Base-by-base conservation (phyloP, 2,888 invertebrate species). In the Oeneis ivallda region DNA sequence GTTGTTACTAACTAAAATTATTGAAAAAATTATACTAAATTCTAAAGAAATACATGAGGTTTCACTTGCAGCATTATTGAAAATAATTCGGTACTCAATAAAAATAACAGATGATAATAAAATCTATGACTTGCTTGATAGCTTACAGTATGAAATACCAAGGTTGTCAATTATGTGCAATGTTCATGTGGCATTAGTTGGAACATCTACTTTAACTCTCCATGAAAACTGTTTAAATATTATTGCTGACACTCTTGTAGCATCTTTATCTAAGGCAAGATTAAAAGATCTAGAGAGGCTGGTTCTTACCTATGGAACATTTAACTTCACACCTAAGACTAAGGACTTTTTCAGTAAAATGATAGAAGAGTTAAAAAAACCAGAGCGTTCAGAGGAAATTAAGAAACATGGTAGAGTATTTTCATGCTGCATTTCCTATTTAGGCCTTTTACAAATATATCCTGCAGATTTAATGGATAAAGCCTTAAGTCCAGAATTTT, bases 251-350 rank as follows among this genome's bases (percentile, higher is more conserved):
- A 91, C 90, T 68, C 89, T 95, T 19, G 79, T 87, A 9, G 73
- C 81, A 2, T 83, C 93, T 37, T 77, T 95, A 0, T 70, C 86
- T 2, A 59, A 77, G 4, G 81, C 93, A 0, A 92, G 96, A 69
- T 57, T 96, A 0, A 97, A 97, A 84, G 96, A 97, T 78, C 85
- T 96, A 39, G 96, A 96, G 83, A 92, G 96, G 73, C 82, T 96
- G 9, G 83, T 94, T 3, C 89, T 95, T 68, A 92, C 93, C 0
- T 92, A 94, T 76, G 93, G 93, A 2, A 92, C 94, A 76, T 95
- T 95, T 71, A 93, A 95, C 79, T 92, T 90, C 63, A 81, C 84
- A 66, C 94, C 94, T 13, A 73, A 88, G 60, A 92, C 89, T n/a
- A 72, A 79, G 69, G 75, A 79, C 64, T 85, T 91, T 59, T 81